Evolutionary conservation across 2,888 invertebrate species (phyloP).

Genomic region (Baccha elongata): DNA sequence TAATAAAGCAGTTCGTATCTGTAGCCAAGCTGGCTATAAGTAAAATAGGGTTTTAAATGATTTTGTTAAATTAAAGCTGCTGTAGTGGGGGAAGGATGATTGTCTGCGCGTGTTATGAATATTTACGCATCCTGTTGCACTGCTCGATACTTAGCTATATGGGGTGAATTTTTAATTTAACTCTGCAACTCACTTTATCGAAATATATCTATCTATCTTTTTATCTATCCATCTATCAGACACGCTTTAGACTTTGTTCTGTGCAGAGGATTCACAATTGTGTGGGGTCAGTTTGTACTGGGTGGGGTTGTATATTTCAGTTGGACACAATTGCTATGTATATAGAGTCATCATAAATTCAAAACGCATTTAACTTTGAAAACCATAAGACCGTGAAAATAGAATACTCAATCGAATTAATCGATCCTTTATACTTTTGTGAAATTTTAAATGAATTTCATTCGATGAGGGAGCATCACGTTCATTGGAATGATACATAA

Average conservation of each 20-base stretch:
- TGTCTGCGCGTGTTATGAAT: constrained; percentile 68
- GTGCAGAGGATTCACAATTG: constrained; percentile 9
- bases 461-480: not conserved
- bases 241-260: constrained; percentile 4
- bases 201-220: not conserved
- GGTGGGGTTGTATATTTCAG: not conserved
- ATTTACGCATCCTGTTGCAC: constrained; percentile 69
- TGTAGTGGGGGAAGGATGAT: constrained; percentile 42
- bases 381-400: constrained; percentile 63
- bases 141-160: not conserved
- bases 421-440: constrained; percentile 66
- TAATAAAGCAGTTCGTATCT: constrained; percentile 39
- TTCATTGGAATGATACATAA: constrained; percentile 1
- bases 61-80: constrained; percentile 17
- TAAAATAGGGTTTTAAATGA: constrained; percentile 8
- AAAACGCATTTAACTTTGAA: constrained; percentile 62
- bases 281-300: not conserved
- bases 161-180: constrained; percentile 61
- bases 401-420: constrained; percentile 68
- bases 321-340: constrained; percentile 20
- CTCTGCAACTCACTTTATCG: constrained; percentile 43
- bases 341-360: constrained; percentile 67
- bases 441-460: constrained; percentile 48
- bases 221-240: constrained; percentile 8
- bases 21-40: not conserved